A percentile compares a stretch with the other conserved stretches of the same genome.
Conservation (phyloP, 2,888 invertebrate genomes). For the Acleris literana region DNA sequence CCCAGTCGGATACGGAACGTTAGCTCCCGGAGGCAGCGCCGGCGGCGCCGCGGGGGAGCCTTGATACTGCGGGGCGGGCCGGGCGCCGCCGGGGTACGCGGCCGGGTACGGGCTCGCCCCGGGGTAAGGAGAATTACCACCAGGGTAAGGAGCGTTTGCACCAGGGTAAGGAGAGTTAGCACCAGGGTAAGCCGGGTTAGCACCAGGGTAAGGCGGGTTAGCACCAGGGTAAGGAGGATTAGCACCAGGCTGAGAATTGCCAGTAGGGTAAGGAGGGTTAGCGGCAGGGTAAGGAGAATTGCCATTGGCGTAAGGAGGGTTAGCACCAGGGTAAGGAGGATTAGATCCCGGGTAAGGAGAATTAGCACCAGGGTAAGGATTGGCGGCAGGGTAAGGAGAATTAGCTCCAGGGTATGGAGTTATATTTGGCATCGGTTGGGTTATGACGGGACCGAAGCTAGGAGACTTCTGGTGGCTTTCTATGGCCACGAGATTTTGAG, state of each 20-base stretch:
- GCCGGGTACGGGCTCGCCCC: constrained; percentile 37
- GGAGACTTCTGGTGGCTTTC: constrained; percentile 41
- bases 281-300: constrained; percentile 11
- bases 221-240: constrained; percentile 13
- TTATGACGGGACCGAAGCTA: constrained; percentile 46
- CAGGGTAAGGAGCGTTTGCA: constrained; percentile 8
- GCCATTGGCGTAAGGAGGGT: constrained; percentile 36
- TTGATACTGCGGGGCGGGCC: constrained; percentile 36
- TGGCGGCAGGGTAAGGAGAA: constrained; percentile 44
- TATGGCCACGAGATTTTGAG: constrained; percentile 34
- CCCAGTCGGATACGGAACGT: constrained; percentile 53
- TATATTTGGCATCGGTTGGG: constrained; percentile 48
- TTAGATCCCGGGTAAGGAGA: constrained; percentile 41
- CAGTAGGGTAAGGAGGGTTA: constrained; percentile 41
- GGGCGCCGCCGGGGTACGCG: constrained; percentile 13
- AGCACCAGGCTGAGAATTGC: constrained; percentile 37
- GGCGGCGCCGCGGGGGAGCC: constrained; percentile 43
- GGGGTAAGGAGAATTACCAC: constrained; percentile 40
- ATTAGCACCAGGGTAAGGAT: constrained; percentile 43
- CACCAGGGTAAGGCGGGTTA: constrained; percentile 39
- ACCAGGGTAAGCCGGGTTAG: constrained; percentile 44
- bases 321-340: constrained; percentile 43
- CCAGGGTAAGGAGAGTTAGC: constrained; percentile 38
- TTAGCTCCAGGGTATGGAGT: constrained; percentile 39
- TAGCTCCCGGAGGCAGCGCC: constrained; percentile 48